Base-by-base conservation (phyloP, 2,113 vertebrate species). In the Dryoscopus gambensis region DNA sequence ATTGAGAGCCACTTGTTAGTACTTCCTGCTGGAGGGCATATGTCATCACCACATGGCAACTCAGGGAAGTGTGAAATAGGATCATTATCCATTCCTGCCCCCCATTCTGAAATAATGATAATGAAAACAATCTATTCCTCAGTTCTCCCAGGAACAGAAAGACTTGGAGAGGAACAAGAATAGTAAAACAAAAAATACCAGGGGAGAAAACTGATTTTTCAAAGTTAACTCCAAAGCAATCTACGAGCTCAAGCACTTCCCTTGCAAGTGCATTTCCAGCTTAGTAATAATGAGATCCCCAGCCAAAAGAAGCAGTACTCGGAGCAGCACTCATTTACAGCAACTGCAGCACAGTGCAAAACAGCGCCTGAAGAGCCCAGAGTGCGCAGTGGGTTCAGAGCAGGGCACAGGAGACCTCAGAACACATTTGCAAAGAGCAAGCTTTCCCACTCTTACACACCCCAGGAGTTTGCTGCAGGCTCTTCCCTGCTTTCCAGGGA, bases 31-130 rank as follows among this genome's bases (percentile, higher is more conserved):
- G 65, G 47, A 89, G 81, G 84, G 78, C 81, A 28, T 67, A 87
- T 84, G 77, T 81, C 92, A 87, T 47, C 52, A 82, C 65, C 81
- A 63, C 93, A 91, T 64, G 65, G 84, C 44, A 90, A 75, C 22
- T 40, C 84, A 93, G 4, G 19, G 35, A 91, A 78, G 84, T 56
- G 70, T 89, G 84, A 96, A 94, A 94, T 70, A 42, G 76, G n/a
- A 81, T 77, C 14, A 4, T 94, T 81, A 74, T 2, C 7, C 79
- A 74, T 30, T 74, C 87, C 56, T 74, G 46, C 30, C 59, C 83
- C 49, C 47, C 77, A 35, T 67, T 87, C 85, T 46, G 64, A 55
- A 95, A 82, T 70, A 44, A 80, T 20, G 40, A 44, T 74, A 95
- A 74, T 50, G 49, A 68, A 90, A 90, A 55, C 63, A 73, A 78